Conservation (phyloP, 2,888 invertebrate genomes). For the Romanomermis culicivorax region DNA sequence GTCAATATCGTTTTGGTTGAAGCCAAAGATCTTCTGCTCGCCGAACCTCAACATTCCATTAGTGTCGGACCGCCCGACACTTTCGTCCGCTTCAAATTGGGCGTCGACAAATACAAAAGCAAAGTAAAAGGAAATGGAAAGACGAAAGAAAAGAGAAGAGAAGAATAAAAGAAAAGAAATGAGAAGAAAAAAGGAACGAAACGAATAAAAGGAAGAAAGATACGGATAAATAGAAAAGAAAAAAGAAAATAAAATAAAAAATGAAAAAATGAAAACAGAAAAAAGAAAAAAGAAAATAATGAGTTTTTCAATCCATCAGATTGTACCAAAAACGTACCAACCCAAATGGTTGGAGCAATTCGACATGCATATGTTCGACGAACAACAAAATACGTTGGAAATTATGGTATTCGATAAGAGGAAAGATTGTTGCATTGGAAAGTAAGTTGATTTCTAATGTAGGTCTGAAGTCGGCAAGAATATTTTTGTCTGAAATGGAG, state of each 20-base stretch:
- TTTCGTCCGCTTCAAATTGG: slow-evolving; percentile 86
- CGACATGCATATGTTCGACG: slow-evolving; percentile 82
- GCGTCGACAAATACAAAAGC: slow-evolving; percentile 90
- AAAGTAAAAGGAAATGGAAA: slow-evolving; percentile 37
- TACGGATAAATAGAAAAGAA: neutral
- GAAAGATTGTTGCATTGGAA: slow-evolving; percentile 68
- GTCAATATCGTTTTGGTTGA: slow-evolving; percentile 92
- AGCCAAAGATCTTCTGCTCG: slow-evolving; percentile 50
- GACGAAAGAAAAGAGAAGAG: neutral
- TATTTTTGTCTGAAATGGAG: neutral
- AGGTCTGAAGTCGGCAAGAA: too few species aligned
- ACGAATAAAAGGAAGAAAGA: neutral
- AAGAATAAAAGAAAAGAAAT: neutral
- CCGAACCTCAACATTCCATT: too few species aligned
- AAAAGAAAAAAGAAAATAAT: neutral
- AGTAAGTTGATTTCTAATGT: too few species aligned
- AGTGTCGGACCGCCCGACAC: too few species aligned
- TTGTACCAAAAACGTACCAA: slow-evolving; percentile 51
- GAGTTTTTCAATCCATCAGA: too few species aligned
- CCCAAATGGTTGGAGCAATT: slow-evolving; percentile 92
- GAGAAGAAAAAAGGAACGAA: neutral
- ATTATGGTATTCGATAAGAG: slow-evolving; percentile 51
- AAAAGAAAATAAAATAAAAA: neutral
- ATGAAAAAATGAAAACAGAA: neutral
- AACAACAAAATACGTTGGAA: slow-evolving; percentile 70